phyloP scores from a whole-genome alignment of 2,797 vertebrate genomes.

The Eidolon dupreanum region DNA sequence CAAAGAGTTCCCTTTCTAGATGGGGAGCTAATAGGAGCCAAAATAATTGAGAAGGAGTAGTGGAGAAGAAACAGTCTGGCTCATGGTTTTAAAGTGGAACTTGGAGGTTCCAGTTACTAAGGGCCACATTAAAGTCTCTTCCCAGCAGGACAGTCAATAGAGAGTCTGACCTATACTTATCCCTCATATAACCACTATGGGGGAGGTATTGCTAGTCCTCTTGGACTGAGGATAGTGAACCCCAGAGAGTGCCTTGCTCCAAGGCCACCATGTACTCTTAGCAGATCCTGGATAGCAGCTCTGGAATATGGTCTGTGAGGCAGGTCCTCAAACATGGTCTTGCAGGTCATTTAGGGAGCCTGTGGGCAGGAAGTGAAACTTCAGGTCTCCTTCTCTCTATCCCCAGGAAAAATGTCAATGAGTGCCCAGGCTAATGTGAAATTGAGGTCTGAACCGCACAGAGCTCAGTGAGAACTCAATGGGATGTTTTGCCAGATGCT shows the following conservation, averaged over 20 bases:
- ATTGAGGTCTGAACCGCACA: not conserved
- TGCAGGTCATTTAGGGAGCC: not conserved
- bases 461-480: conserved; percentile 5
- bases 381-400: not conserved
- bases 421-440: conserved; percentile 39
- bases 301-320: not conserved
- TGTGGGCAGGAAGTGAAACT: not conserved
- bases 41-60: not conserved
- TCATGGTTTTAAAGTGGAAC: conserved; percentile 24
- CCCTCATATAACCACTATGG: not conserved
- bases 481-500: not conserved
- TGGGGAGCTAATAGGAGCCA: not conserved
- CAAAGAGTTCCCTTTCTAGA: conserved; percentile 8
- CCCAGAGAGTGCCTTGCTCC: not conserved
- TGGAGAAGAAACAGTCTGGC: not conserved
- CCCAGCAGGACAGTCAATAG: not conserved
- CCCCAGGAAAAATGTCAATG: not conserved
- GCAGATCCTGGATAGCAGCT: not conserved
- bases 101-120: not conserved
- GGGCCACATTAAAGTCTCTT: conserved; percentile 12
- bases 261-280: not conserved
- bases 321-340: not conserved
- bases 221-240: not conserved
- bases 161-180: not conserved
- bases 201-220: not conserved